Base-by-base conservation (phyloP, 23 tunicate species). In the Ciona savignyi region DNA sequence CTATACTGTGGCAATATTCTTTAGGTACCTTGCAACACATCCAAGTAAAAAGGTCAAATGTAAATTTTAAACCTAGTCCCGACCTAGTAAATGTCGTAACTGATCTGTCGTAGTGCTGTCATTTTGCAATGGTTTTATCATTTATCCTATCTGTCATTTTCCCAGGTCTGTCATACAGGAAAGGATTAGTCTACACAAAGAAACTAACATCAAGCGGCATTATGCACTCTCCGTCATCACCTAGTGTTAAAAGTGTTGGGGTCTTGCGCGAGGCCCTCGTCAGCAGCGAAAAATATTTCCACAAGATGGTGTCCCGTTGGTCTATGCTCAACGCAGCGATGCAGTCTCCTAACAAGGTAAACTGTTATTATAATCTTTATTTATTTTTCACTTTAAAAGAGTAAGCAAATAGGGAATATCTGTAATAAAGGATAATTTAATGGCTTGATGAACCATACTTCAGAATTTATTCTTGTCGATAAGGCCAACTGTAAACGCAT, bases 151-250 rank as follows among this genome's bases (percentile, higher is more conserved):
- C 28, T 76, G 1, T 6, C 28, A 29, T 23, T 31, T 2, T 73
- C 30, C 29, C 33, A 82, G 89, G 89, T 9, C 63, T 88, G 9
- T 89, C 96, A 0, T 89, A 89, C 81, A 62, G 84, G 34, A 83
- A 89, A 70, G 96, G 96, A 9, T 23, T 88, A 19, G 66, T 81
- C 33, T 72, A 71, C 74, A 63, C 24, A 27, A 80, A 87, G 33
- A 65, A 51, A 0, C 56, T 67, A 20, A 29, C 63, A 4, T 35
- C 82, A 1, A 32, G 32, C 23, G 71, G 67, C 29, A 63, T 66
- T 33, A 64, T 81, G 78, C 22, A 65, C 35, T 51, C 81, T 22
- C 81, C 73, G 3, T 77, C 85, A 21, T 71, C 78, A 2, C n/a
- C 32, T 28, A 4, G 30, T 2, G 11, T 1, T 51, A 32, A 42